phyloP scores from a whole-genome alignment of 2,113 vertebrate species.

The Turdus rufiventris region DNA sequence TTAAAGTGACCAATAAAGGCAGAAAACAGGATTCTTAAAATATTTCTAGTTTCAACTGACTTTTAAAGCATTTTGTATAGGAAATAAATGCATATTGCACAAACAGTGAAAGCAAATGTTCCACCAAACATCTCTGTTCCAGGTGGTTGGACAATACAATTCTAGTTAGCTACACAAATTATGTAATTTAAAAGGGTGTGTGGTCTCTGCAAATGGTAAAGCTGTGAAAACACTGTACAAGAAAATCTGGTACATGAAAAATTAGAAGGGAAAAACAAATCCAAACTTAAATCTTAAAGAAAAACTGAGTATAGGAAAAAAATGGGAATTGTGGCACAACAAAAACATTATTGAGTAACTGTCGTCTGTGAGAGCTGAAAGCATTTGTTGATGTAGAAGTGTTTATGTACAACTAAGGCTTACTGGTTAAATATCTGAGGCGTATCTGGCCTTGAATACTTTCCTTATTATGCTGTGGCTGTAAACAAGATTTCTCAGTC shows the following conservation, averaged over 20 bases:
- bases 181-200: slow-evolving; percentile 60
- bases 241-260: slow-evolving; percentile 76
- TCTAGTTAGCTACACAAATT: slow-evolving; percentile 65
- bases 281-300: slow-evolving; percentile 75
- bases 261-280: slow-evolving; percentile 75
- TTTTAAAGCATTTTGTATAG: slow-evolving; percentile 88
- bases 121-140: slow-evolving; percentile 82
- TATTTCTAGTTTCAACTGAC: slow-evolving; percentile 81
- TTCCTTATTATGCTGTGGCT: slow-evolving; percentile 82
- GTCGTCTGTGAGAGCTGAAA: slow-evolving; percentile 86
- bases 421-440: slow-evolving; percentile 98
- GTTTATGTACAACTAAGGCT: slow-evolving; percentile 99
- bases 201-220: slow-evolving; percentile 71
- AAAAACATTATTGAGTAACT: slow-evolving; percentile 85
- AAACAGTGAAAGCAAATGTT: slow-evolving; percentile 93
- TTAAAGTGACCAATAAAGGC: slow-evolving; percentile 81
- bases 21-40: slow-evolving; percentile 76
- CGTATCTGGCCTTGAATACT: slow-evolving; percentile 85
- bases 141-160: slow-evolving; percentile 75
- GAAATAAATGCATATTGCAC: slow-evolving; percentile 97
- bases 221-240: slow-evolving; percentile 75
- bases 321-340: slow-evolving; percentile 87
- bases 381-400: slow-evolving; percentile 82
- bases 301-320: slow-evolving; percentile 72
- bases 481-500: slow-evolving; percentile 91